Evolutionary conservation across 2,113 vertebrate genomes (phyloP).

Genomic region (Eclectus roratus): DNA sequence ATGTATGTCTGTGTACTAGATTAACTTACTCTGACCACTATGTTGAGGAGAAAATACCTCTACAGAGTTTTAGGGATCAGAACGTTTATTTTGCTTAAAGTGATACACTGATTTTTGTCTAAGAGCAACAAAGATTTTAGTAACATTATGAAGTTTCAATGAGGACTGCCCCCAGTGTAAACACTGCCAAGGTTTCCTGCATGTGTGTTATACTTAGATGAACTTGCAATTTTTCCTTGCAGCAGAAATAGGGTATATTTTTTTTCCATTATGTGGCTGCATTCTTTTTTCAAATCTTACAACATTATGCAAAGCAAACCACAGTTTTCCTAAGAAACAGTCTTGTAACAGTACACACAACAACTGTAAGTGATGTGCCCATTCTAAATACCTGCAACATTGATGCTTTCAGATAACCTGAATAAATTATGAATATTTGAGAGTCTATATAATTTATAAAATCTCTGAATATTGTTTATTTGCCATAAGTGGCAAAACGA

Average conservation of each 20-base stretch:
- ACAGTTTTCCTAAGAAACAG: background rate
- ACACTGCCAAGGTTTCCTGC: background rate
- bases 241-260: background rate
- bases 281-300: background rate
- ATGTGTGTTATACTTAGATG: accelerated
- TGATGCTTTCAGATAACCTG: background rate
- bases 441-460: background rate
- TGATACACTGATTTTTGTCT: no score
- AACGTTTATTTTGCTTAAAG: background rate
- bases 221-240: background rate
- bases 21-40: background rate
- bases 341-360: background rate
- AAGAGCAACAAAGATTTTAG: background rate
- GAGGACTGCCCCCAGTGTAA: background rate
- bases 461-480: background rate
- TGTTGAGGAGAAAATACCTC: background rate
- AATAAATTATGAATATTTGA: background rate
- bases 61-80: background rate
- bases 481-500: background rate
- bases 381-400: background rate
- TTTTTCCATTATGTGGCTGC: background rate
- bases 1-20: accelerated
- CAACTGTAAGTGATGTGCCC: background rate
- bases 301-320: background rate
- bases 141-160: background rate